Evolutionary conservation across 2,797 vertebrate species (phyloP).

Genomic region (Parauchenoglanis punctatus): DNA sequence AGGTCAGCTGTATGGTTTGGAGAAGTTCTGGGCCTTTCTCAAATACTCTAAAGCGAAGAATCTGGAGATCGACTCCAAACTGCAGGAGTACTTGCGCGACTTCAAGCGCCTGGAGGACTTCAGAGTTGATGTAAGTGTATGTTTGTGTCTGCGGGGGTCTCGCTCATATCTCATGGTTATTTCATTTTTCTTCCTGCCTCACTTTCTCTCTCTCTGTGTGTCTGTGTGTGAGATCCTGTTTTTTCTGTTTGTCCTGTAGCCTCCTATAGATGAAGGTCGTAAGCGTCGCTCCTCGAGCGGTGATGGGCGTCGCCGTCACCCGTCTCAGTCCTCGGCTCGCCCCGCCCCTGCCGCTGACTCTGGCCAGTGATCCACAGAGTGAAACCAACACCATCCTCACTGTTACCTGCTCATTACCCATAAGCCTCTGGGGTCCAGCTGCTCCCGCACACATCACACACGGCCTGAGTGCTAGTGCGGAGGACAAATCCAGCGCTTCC

Average conservation of each 20-base stretch:
- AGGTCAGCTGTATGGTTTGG: constrained; percentile 97
- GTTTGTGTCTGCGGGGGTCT: background rate
- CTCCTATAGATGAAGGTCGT: constrained; percentile 93
- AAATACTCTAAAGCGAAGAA: constrained; percentile 98
- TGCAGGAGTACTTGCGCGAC: constrained; percentile 92
- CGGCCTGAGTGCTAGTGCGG: background rate
- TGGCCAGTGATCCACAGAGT: constrained; percentile 74
- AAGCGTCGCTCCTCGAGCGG: constrained; percentile 84
- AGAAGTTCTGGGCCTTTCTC: constrained; percentile 99
- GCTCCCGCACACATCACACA: constrained; percentile 51
- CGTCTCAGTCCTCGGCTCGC: constrained; percentile 81
- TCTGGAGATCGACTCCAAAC: constrained; percentile 91
- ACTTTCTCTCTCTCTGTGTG: too few species aligned
- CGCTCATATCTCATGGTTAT: too few species aligned
- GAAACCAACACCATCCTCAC: constrained; percentile 79
- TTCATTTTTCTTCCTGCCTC: background rate
- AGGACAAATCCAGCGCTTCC: constrained; percentile 44
- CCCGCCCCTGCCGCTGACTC: constrained; percentile 82
- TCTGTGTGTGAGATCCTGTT: too few species aligned
- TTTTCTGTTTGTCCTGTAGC: constrained; percentile 71
- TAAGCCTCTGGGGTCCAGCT: constrained; percentile 38
- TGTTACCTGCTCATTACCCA: constrained; percentile 53
- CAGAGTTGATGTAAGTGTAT: constrained; percentile 89
- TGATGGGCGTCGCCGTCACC: constrained; percentile 87
- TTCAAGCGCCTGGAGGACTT: constrained; percentile 98